Base-by-base conservation (phyloP, 2,113 vertebrate species). In the Amazona vittata region DNA sequence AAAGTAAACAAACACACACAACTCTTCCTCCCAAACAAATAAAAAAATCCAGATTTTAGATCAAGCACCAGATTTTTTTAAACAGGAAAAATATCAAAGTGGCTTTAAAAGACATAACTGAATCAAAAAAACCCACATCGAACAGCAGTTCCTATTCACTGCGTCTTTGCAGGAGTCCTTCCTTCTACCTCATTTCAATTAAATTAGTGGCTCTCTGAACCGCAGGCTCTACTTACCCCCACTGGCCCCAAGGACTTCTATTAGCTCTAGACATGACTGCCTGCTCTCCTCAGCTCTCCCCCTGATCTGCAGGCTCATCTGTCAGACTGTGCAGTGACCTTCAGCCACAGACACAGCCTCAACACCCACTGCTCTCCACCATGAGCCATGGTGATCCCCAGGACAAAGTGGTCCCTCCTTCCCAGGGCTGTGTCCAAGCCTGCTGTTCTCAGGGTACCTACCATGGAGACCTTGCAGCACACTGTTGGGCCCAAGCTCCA, bases 341-440 rank as follows among this genome's bases (percentile, higher is more conserved):
- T 12, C 77, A 89, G 60, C 41, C 57, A 15, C 63, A 52, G 4
- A 0, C 0, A 63, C 26, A 67, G 50, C 46, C 60, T 24, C 0
- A 0, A 57, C 25, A 35, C 17, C 26, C 47, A 13, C 28, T 26
- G 37, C 37, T 73, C 28, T 71, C 28, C 64, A 28, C 28, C 5
- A 3, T 0, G 11, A 83, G 67, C 63, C 67, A 10, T 0, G 26
- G 22, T 10, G 60, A 31, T 53, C 12, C 43, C 43, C 59, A 76
- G 37, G 33, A 43, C 3, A 26, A 21, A 22, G 43, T 0, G 12
- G 14, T 1, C n/a, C 8, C 22, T 25, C 14, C 25, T 79, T 31
- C 24, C 53, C 3, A 4, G 39, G 22, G 26, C 83, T 43, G 39
- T 22, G 22, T 43, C 55, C 57, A 33, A 64, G 46, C 18, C 43